Conservation (phyloP, 2,113 vertebrate species). For the Solenodon paradoxus region DNA sequence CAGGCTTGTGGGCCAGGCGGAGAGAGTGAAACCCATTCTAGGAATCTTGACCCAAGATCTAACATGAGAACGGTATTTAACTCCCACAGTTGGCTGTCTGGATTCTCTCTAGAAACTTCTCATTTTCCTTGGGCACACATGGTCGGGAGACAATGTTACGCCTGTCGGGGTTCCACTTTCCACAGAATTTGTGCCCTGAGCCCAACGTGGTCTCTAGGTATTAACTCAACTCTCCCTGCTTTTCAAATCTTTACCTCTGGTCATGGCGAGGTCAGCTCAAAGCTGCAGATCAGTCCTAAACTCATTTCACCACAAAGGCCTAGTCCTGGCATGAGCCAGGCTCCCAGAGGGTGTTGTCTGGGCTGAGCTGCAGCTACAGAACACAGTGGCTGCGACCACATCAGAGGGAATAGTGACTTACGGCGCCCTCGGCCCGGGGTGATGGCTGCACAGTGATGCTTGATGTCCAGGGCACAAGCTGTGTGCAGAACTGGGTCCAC, state of each 20-base stretch:
- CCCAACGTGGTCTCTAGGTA: neutral
- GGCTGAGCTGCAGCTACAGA: neutral
- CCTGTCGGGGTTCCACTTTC: neutral
- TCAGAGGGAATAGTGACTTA: slow-evolving; percentile 82
- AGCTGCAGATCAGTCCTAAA: neutral
- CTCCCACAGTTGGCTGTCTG: neutral
- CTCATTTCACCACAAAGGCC: neutral
- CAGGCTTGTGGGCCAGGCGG: neutral
- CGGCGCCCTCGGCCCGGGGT: slow-evolving; percentile 94
- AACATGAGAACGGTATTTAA: neutral
- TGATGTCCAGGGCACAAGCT: slow-evolving; percentile 97
- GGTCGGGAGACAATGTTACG: neutral
- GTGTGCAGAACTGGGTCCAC: slow-evolving; percentile 98
- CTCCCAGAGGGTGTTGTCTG: neutral
- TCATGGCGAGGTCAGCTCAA: neutral
- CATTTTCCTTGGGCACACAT: neutral
- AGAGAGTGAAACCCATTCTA: neutral
- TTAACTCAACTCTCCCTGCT: neutral
- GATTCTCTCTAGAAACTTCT: neutral
- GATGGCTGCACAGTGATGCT: slow-evolving; percentile 98
- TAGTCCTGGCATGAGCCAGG: neutral
- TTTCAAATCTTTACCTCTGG: neutral
- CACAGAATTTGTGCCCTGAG: neutral
- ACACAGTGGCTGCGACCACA: neutral
- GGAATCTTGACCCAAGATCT: neutral